These are phyloP conservation scores for Callitettix versicolor DNA, from an alignment of 1,140 invertebrate species.

Conservation along the genomic window DNA sequence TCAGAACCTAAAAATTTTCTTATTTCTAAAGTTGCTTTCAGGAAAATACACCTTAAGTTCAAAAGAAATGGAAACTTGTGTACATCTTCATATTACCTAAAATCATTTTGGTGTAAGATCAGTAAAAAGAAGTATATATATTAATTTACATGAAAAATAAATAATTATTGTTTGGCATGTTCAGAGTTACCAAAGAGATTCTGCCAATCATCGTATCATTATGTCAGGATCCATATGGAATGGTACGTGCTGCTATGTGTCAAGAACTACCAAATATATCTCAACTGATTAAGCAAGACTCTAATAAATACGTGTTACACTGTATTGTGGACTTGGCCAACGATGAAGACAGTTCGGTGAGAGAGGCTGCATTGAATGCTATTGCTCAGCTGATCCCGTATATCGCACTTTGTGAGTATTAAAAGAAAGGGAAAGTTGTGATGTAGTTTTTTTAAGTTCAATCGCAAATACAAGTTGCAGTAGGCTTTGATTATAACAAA, in stretches of 20 bases:
- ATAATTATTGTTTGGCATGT: background rate
- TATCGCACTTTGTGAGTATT: slow-evolving; percentile 1
- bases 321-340: slow-evolving; percentile 14
- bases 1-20: too few relatives aligned
- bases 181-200: slow-evolving; percentile 16
- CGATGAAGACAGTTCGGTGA: slow-evolving; percentile 13
- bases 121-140: too few relatives aligned
- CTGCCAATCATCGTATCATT: slow-evolving; percentile 15
- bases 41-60: too few relatives aligned
- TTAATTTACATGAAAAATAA: too few relatives aligned
- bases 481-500: too few relatives aligned
- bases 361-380: slow-evolving; percentile 12
- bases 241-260: slow-evolving; percentile 12
- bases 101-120: too few relatives aligned
- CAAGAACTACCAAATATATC: slow-evolving; percentile 5
- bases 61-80: too few relatives aligned
- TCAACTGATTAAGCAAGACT: slow-evolving; percentile 4
- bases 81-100: too few relatives aligned
- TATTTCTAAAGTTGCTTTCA: too few relatives aligned
- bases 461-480: too few relatives aligned
- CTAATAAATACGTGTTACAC: slow-evolving; percentile 6
- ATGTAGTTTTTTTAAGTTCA: too few relatives aligned
- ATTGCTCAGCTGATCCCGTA: slow-evolving; percentile 7
- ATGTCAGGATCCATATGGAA: slow-evolving; percentile 17
- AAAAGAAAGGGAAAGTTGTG: too few relatives aligned